Evolutionary conservation across 1,140 invertebrate species (phyloP).

Genomic region (Zophobas morio): DNA sequence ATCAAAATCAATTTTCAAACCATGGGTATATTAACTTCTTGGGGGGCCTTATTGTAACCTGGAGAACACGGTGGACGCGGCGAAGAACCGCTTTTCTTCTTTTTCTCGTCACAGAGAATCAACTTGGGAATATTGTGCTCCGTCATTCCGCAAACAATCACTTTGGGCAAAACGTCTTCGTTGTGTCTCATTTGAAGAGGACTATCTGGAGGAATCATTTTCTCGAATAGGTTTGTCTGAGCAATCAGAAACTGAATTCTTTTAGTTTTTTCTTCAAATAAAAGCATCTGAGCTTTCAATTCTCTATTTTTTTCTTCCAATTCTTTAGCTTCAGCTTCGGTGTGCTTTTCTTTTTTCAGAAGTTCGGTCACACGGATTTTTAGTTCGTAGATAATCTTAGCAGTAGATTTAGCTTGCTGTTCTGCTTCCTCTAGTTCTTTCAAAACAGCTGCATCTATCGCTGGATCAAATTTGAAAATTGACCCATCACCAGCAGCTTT

Average conservation of each 20-base stretch:
- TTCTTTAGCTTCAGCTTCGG: slow-evolving; percentile 61
- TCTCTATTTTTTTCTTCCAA: slow-evolving; percentile 62
- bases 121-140: slow-evolving; percentile 65
- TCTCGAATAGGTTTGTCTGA: slow-evolving; percentile 60
- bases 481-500: slow-evolving; percentile 48
- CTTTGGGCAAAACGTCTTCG: slow-evolving; percentile 64
- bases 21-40: slow-evolving; percentile 19
- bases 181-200: slow-evolving; percentile 49
- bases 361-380: slow-evolving; percentile 62
- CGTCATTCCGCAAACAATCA: slow-evolving; percentile 63
- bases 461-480: slow-evolving; percentile 53
- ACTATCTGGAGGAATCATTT: slow-evolving; percentile 52
- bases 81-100: slow-evolving; percentile 29
- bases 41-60: neutral
- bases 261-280: slow-evolving; percentile 65
- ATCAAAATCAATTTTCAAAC: slow-evolving; percentile 18
- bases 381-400: slow-evolving; percentile 61
- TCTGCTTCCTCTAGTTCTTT: slow-evolving; percentile 65
- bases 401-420: slow-evolving; percentile 63
- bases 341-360: slow-evolving; percentile 57
- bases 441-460: slow-evolving; percentile 59
- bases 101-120: slow-evolving; percentile 62
- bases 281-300: slow-evolving; percentile 63
- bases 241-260: slow-evolving; percentile 55
- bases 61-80: neutral